Conservation (phyloP, 2,888 invertebrate species). For the Heliconius cydno region DNA sequence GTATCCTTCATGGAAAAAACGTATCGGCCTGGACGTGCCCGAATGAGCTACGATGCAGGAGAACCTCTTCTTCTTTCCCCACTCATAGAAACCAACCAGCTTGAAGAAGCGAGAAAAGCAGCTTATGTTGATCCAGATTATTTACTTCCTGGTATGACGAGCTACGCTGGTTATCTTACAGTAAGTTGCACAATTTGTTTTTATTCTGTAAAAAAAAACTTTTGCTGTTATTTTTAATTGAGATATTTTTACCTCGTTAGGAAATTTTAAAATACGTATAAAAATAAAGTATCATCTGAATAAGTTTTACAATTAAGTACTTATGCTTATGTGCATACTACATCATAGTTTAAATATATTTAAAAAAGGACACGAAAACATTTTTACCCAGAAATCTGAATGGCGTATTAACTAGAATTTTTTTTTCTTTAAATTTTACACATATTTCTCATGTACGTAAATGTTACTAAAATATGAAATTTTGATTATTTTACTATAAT, state of each 20-base stretch:
- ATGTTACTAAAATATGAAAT: too few species aligned
- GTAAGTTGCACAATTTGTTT: conserved; percentile 54
- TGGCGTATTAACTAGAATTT: too few species aligned
- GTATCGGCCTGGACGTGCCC: conserved; percentile 61
- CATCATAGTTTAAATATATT: too few species aligned
- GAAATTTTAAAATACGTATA: background rate
- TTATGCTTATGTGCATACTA: too few species aligned
- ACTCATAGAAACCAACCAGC: conserved; percentile 78
- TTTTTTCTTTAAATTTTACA: too few species aligned
- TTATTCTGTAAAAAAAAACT: background rate
- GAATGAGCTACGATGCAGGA: conserved; percentile 72
- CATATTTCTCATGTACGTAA: too few species aligned
- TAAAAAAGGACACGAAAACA: too few species aligned
- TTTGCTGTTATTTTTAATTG: background rate
- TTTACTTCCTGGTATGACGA: conserved; percentile 74
- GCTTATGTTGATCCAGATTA: conserved; percentile 72
- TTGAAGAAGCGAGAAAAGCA: conserved; percentile 77
- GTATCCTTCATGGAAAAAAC: conserved; percentile 73
- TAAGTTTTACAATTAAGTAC: too few species aligned
- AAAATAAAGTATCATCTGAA: background rate
- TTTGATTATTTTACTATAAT: too few species aligned
- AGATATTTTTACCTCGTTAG: background rate
- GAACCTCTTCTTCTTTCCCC: conserved; percentile 82
- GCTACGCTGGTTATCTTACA: conserved; percentile 78
- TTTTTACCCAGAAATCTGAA: too few species aligned